Evolutionary conservation across 2,888 invertebrate species (phyloP), one percentile per base, ranked within the genome.

Genomic region (Apotomis capreana): DNA sequence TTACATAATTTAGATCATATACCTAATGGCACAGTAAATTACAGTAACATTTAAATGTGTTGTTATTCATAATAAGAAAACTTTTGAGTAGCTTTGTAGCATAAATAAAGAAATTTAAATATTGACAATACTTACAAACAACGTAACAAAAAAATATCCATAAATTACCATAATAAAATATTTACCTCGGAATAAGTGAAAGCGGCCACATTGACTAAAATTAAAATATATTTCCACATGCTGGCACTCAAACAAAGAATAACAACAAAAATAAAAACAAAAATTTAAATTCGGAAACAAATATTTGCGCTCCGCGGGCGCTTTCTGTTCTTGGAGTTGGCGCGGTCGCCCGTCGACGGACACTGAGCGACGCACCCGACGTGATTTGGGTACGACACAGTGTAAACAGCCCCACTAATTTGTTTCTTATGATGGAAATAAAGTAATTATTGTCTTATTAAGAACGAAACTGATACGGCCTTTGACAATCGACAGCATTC

Each of bases 151-250:
- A 65, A 15, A 59, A 37, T 58, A 59, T 57, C 40, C 49, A 68
- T 68, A 59, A 68, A 68, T 65, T 65, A 55, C 2, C 64, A 64
- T 64, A 64, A 64, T 26, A 80, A 72, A 76, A 77, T 76, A 74
- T 68, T 76, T 83, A 92, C 91, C 90, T 90, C 84, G 57, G 87
- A 83, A 79, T 77, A 80, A 84, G 87, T 86, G 86, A 89, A 89
- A 88, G 88, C 78, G 72, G 83, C 80, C 79, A 87, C 84, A 79
- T 86, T 75, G 87, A 91, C 85, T 76, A 92, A 84, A 80, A 89
- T 79, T 77, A 87, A 84, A 81, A 83, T 81, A 79, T 87, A 88
- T 89, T 89, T 89, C 86, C 87, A 89, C 92, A 92, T 92, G 79
- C 76, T 84, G 80, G 76, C 68, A 72, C 65, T 82, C 80, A 74